Conservation (phyloP, 2,797 vertebrate species). For the Carduelis carduelis region DNA sequence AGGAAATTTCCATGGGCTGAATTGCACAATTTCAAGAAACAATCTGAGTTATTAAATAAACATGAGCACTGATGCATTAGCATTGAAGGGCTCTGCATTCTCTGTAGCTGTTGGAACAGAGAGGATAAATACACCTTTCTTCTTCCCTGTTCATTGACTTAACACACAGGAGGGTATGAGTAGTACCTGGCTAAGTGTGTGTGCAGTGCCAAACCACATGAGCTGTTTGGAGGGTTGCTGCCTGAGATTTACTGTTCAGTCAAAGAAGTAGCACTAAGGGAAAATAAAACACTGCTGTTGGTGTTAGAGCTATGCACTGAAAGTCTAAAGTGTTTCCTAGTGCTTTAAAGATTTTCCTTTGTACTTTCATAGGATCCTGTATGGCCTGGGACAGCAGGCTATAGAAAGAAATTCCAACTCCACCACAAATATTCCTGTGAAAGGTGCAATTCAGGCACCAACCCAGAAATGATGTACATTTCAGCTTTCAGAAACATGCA, state of each 20-base stretch:
- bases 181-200: background rate
- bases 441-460: background rate
- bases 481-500: background rate
- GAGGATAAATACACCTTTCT: conserved; percentile 31
- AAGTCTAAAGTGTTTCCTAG: background rate
- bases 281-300: background rate
- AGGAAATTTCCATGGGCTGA: conserved; percentile 52
- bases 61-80: background rate
- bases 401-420: background rate
- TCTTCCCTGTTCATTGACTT: background rate
- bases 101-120: background rate
- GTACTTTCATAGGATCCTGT: background rate
- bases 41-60: conserved; percentile 14
- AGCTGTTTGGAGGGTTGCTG: background rate
- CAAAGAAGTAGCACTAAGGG: background rate
- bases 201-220: background rate
- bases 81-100: background rate
- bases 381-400: background rate
- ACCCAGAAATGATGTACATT: background rate
- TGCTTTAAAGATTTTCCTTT: background rate
- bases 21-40: conserved; percentile 19
- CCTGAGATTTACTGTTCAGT: background rate
- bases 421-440: background rate
- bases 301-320: background rate
- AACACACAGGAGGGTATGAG: background rate